Conservation (phyloP, 53 echinoderm and acorn worm genomes). For the Hippasteria phrygiana region DNA sequence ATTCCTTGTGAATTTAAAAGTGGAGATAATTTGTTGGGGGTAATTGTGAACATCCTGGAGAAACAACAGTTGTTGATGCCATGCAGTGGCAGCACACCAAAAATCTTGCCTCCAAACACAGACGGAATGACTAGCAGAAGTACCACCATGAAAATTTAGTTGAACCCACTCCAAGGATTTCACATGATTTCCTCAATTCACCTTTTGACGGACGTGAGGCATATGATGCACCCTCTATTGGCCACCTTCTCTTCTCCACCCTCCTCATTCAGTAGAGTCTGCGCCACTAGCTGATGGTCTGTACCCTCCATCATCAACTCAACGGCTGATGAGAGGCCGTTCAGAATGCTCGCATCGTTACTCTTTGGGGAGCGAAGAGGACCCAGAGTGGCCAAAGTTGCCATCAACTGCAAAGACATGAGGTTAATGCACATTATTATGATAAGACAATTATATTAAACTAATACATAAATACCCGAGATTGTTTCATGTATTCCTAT, state of each 20-base stretch:
- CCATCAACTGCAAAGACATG: slow-evolving; percentile 81
- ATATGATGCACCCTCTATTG: slow-evolving; percentile 91
- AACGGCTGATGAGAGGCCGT: slow-evolving; percentile 87
- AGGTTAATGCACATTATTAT: too few species aligned
- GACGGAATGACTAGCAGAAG: not conserved
- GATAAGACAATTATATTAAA: too few species aligned
- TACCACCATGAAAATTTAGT: too few species aligned
- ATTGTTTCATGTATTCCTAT: not conserved
- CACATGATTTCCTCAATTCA: not conserved
- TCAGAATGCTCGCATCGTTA: slow-evolving; percentile 74
- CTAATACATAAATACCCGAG: not conserved
- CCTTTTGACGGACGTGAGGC: slow-evolving; percentile 93
- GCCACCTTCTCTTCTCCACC: slow-evolving; percentile 53
- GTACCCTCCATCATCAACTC: slow-evolving; percentile 79
- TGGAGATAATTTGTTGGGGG: too few species aligned
- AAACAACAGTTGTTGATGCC: too few species aligned
- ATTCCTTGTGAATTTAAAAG: too few species aligned
- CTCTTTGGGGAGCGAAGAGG: slow-evolving; percentile 60
- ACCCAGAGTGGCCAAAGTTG: slow-evolving; percentile 83
- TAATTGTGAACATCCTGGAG: too few species aligned
- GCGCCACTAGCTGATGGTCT: slow-evolving; percentile 78
- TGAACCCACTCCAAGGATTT: not conserved
- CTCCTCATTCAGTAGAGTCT: slow-evolving; percentile 75
- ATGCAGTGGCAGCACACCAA: too few species aligned
- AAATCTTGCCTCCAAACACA: too few species aligned